Conservation (phyloP, 2,797 vertebrate species). For the Notolepis coatsorum region DNA sequence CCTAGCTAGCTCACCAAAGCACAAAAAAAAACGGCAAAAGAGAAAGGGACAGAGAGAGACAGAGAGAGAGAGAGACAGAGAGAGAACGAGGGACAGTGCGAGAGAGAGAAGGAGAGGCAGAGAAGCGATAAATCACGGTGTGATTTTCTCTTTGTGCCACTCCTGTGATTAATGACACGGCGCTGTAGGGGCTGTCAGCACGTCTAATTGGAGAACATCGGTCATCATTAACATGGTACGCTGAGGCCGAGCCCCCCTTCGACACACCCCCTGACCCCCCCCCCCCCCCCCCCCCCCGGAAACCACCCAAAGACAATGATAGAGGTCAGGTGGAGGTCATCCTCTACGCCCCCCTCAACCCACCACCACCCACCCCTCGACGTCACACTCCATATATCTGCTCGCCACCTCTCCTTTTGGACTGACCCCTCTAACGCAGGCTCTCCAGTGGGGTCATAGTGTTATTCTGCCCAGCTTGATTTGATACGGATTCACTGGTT, state of each 20-base stretch:
- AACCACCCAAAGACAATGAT: constrained; percentile 50
- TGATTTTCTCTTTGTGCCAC: constrained; percentile 78
- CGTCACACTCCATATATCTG: not conserved
- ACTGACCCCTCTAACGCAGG: constrained; percentile 33
- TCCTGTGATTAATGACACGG: constrained; percentile 82
- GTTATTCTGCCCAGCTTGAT: constrained; percentile 17
- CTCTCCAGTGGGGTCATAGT: constrained; percentile 15
- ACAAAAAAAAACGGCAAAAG: constrained; percentile 42
- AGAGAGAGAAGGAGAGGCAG: constrained; percentile 48
- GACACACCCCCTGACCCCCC: constrained; percentile 68
- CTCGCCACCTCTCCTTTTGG: constrained; percentile 25
- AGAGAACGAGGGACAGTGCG: constrained; percentile 46
- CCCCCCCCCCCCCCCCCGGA: constrained; percentile 44
- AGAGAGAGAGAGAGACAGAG: constrained; percentile 15
- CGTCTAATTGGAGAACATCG: constrained; percentile 86
- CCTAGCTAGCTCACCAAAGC: constrained; percentile 63
- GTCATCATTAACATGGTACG: constrained; percentile 84
- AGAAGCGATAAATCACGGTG: constrained; percentile 81
- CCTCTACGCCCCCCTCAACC: constrained; percentile 24
- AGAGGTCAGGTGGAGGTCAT: constrained; percentile 63
- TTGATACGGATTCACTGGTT: constrained; percentile 29
- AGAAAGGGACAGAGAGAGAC: constrained; percentile 47
- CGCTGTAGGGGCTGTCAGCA: constrained; percentile 81
- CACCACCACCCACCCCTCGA: constrained; percentile 8
- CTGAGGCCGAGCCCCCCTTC: constrained; percentile 53